phyloP scores from a whole-genome alignment of 2,113 vertebrate species.

The Elaphurus davidianus region DNA sequence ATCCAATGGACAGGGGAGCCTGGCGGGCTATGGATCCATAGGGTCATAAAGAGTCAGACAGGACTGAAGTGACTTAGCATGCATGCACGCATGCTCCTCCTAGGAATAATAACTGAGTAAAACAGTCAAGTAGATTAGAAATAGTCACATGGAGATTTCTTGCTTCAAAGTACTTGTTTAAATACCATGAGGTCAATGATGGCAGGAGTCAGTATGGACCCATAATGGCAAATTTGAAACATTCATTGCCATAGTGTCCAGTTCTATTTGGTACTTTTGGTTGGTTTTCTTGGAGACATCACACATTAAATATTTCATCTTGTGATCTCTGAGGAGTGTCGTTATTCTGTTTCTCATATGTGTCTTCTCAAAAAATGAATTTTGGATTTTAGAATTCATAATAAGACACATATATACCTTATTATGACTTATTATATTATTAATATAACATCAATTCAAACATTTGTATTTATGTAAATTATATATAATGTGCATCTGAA shows the following conservation, averaged over 20 bases:
- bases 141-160: slow-evolving; percentile 41
- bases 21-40: background rate
- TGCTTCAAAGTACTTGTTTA: slow-evolving; percentile 61
- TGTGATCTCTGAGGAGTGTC: background rate
- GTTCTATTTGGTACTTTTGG: background rate
- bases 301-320: background rate
- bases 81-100: fast-evolving
- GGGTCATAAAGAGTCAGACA: fast-evolving
- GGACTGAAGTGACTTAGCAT: background rate
- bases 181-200: slow-evolving; percentile 34
- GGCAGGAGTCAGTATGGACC: slow-evolving; percentile 51
- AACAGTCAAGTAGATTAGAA: slow-evolving; percentile 42
- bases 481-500: background rate
- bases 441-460: background rate
- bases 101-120: background rate
- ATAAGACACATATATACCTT: background rate
- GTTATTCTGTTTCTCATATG: background rate
- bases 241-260: background rate
- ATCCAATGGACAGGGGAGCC: background rate
- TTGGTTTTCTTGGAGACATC: background rate
- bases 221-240: slow-evolving; percentile 18
- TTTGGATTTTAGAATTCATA: background rate
- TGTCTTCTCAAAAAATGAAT: background rate
- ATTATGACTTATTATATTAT: background rate
- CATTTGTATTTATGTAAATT: background rate